Percentiles rank a stretch among this genome's conserved stretches.
Conservation (phyloP, 2,888 invertebrate genomes). For the Ctena decussata region DNA sequence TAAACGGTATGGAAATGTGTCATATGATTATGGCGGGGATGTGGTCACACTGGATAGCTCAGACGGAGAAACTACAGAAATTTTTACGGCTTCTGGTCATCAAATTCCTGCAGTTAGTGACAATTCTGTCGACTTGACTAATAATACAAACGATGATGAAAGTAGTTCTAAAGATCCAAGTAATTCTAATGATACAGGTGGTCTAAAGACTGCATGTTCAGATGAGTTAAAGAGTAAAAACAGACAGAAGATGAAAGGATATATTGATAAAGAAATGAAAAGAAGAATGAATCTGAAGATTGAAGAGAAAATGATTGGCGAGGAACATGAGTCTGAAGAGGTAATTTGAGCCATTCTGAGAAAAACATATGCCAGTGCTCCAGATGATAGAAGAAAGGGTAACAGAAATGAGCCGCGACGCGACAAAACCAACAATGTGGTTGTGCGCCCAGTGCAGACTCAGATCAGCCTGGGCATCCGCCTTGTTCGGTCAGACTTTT, state of each 20-base stretch:
- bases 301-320: constrained; percentile 79
- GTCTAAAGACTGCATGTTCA: neutral
- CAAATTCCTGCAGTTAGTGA: constrained; percentile 53
- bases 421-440: no score
- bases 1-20: constrained; percentile 87
- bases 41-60: constrained; percentile 54
- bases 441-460: no score
- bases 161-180: neutral
- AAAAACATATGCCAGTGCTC: no score
- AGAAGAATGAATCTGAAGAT: constrained; percentile 75
- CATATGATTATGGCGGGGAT: constrained; percentile 85
- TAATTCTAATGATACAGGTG: neutral
- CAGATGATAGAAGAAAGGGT: no score
- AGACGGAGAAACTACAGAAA: constrained; percentile 52
- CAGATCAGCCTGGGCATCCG: no score
- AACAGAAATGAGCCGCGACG: no score
- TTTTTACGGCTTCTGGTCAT: constrained; percentile 67
- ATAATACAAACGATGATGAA: neutral
- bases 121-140: constrained; percentile 13
- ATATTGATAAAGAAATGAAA: constrained; percentile 64
- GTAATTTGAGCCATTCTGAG: no score
- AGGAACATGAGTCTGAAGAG: constrained; percentile 69
- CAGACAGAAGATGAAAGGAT: constrained; percentile 49
- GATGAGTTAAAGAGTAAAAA: neutral
- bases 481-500: no score